phyloP scores from a whole-genome alignment of 2,113 vertebrate genomes.

The Melanostigma gelatinosum region DNA sequence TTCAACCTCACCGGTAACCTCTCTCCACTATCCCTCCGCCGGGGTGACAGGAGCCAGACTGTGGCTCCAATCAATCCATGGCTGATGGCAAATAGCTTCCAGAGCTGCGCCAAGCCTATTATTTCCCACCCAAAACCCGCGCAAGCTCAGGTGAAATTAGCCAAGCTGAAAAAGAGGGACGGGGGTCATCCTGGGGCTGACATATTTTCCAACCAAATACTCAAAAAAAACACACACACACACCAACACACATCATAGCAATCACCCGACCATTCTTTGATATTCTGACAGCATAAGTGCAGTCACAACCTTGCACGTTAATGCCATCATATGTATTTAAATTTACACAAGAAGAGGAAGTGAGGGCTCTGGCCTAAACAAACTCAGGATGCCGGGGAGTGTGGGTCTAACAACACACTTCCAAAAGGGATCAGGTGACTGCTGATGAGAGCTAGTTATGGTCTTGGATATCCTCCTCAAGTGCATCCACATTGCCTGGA shows the following conservation, averaged over 20 bases:
- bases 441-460: slow-evolving; percentile 59
- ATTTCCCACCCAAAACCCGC: slow-evolving; percentile 73
- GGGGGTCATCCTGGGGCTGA: slow-evolving; percentile 53
- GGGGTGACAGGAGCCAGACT: slow-evolving; percentile 73
- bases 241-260: slow-evolving; percentile 33
- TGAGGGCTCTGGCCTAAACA: slow-evolving; percentile 70
- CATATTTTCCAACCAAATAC: slow-evolving; percentile 28
- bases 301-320: slow-evolving; percentile 32
- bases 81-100: slow-evolving; percentile 85
- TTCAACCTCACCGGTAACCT: slow-evolving; percentile 65
- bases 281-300: slow-evolving; percentile 57
- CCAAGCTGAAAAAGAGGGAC: slow-evolving; percentile 50
- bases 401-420: slow-evolving; percentile 62
- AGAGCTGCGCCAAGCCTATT: slow-evolving; percentile 77
- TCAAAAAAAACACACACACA: slow-evolving; percentile 17
- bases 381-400: slow-evolving; percentile 70
- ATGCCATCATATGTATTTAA: slow-evolving; percentile 48
- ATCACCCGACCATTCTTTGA: slow-evolving; percentile 27
- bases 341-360: slow-evolving; percentile 49
- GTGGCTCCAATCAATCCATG: slow-evolving; percentile 75
- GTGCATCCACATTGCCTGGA: slow-evolving; percentile 50
- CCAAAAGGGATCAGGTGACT: slow-evolving; percentile 62
- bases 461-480: slow-evolving; percentile 62
- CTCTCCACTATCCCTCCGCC: slow-evolving; percentile 46
- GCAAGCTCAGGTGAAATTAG: slow-evolving; percentile 77